These are phyloP conservation scores for Ethmia dodecea DNA, from an alignment of 2,888 invertebrate genomes.

Conservation along the genomic window DNA sequence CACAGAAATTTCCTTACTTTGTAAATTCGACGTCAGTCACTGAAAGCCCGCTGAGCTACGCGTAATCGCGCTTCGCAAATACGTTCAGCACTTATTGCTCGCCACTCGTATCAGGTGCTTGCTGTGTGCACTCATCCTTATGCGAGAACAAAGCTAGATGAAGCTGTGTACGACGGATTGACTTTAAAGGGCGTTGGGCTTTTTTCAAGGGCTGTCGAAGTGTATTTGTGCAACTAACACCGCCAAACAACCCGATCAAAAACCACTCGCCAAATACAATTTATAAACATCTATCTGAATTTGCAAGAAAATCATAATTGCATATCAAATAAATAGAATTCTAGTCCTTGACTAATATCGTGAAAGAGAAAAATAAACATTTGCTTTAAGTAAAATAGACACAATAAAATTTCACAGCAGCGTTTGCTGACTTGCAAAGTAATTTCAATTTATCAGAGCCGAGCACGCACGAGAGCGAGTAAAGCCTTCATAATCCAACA, in stretches of 20 bases:
- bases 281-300: too few relatives aligned
- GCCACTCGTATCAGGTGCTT: slow-evolving; percentile 16
- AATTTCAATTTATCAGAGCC: slow-evolving; percentile 11
- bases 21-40: neutral
- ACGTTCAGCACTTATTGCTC: slow-evolving; percentile 23
- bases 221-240: too few relatives aligned
- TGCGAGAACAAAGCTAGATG: slow-evolving; percentile 18
- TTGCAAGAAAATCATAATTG: too few relatives aligned
- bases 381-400: too few relatives aligned
- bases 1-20: too few relatives aligned
- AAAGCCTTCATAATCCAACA: slow-evolving; percentile 36
- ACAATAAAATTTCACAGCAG: neutral
- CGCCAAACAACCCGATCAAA: too few relatives aligned
- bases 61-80: slow-evolving; percentile 23
- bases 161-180: slow-evolving; percentile 1
- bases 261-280: too few relatives aligned
- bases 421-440: slow-evolving; percentile 7
- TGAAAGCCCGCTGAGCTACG: slow-evolving; percentile 2
- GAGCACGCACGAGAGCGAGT: slow-evolving; percentile 23
- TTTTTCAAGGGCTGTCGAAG: too few relatives aligned
- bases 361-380: too few relatives aligned
- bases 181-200: neutral
- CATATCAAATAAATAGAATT: too few relatives aligned
- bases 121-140: slow-evolving; percentile 17
- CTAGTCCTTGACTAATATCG: too few relatives aligned